Conservation (phyloP, 1,140 invertebrate genomes). For the Maconellicoccus hirsutus region DNA sequence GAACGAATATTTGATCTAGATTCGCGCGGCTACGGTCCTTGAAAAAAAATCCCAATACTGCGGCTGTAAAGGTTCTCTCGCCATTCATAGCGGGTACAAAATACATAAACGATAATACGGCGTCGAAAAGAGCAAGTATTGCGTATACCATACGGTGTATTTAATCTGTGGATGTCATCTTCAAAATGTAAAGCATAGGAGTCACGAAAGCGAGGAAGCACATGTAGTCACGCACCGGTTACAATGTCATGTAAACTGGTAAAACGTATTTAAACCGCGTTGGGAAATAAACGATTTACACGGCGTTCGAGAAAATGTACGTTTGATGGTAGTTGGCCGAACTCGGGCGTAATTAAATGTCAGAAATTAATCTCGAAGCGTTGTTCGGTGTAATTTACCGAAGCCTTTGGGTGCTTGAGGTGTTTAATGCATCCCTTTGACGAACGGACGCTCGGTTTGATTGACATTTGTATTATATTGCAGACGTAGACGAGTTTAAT, state of each 20-base stretch:
- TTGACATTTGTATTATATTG: too few relatives aligned
- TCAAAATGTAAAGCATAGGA: not conserved
- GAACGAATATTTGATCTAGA: too few relatives aligned
- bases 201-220: slow-evolving; percentile 6
- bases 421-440: too few relatives aligned
- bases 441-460: too few relatives aligned
- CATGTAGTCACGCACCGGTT: not conserved
- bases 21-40: not conserved
- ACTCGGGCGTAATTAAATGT: too few relatives aligned
- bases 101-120: not conserved
- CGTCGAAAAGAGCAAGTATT: not conserved
- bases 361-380: too few relatives aligned
- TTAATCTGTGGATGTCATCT: not conserved
- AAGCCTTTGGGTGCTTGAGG: too few relatives aligned
- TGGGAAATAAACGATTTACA: not conserved
- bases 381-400: too few relatives aligned
- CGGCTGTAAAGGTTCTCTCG: not conserved
- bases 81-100: not conserved
- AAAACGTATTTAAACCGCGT: not conserved
- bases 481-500: too few relatives aligned
- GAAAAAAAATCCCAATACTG: not conserved
- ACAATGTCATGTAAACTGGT: not conserved
- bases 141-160: not conserved
- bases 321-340: too few relatives aligned
- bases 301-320: too few relatives aligned